Conservation (phyloP, 2,888 invertebrate species). For the Drosophila sordidula region DNA sequence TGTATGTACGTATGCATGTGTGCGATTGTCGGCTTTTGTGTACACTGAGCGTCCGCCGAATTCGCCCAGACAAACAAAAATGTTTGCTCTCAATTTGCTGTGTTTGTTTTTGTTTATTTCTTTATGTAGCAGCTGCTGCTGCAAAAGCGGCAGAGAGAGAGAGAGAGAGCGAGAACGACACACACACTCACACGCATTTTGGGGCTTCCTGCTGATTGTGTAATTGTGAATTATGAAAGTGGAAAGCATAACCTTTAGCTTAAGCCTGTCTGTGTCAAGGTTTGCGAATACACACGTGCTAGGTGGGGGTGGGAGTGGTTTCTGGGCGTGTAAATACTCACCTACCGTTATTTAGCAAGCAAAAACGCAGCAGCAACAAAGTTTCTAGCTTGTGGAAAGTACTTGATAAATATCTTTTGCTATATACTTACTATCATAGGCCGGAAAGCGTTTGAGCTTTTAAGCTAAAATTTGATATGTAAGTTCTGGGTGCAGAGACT, state of each 20-base stretch:
- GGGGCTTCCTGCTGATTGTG: conserved; percentile 56
- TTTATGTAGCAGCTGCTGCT: conserved; percentile 16
- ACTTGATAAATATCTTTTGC: too few species aligned
- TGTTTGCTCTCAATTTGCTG: conserved; percentile 33
- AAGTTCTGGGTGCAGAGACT: too few species aligned
- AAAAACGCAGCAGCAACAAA: neutral
- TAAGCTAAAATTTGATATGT: neutral
- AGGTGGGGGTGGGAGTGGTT: too few species aligned
- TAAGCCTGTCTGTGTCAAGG: conserved; percentile 44
- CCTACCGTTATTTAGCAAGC: conserved; percentile 2
- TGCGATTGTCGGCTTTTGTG: conserved; percentile 21
- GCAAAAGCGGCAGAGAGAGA: neutral
- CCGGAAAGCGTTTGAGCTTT: neutral
- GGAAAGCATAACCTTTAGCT: conserved; percentile 51
- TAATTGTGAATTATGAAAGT: conserved; percentile 56
- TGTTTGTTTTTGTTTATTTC: conserved; percentile 38
- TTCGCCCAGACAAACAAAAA: conserved; percentile 23
- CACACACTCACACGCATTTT: conserved; percentile 15
- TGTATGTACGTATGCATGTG: neutral
- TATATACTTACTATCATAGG: neutral
- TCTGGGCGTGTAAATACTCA: neutral
- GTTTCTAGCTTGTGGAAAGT: neutral
- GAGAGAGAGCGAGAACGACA: neutral
- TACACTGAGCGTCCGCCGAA: conserved; percentile 12
- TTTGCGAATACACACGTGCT: conserved; percentile 11